Evolutionary conservation across 2,797 vertebrate species (phyloP).

Genomic region (Hyperoplus immaculatus): DNA sequence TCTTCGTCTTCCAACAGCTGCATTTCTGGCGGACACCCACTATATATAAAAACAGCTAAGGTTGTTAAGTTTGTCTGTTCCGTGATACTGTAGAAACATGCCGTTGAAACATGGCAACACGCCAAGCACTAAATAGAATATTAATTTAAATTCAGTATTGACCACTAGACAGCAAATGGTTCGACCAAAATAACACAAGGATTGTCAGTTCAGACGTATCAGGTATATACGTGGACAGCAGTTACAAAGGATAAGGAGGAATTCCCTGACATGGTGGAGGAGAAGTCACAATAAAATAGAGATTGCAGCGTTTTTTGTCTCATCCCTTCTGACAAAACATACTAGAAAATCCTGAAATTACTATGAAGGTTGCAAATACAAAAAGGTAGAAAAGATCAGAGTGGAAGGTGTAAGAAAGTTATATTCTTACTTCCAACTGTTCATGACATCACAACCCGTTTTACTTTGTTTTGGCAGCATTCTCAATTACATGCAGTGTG

Average conservation of each 20-base stretch:
- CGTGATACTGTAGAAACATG: too few relatives aligned
- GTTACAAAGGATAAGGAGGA: conserved; percentile 26
- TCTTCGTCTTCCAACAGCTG: too few relatives aligned
- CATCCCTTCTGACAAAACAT: conserved; percentile 57
- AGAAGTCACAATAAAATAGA: conserved; percentile 26
- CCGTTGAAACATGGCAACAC: too few relatives aligned
- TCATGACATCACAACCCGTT: conserved; percentile 18
- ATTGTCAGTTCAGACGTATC: conserved; percentile 13
- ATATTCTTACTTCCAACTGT: conserved; percentile 34
- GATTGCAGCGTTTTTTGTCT: conserved; percentile 62
- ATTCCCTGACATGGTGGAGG: conserved; percentile 3
- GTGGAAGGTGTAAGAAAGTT: conserved; percentile 55
- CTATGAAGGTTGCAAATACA: conserved; percentile 58
- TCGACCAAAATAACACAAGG: not conserved
- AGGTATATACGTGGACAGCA: conserved; percentile 22
- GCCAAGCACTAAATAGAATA: not conserved
- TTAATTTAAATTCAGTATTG: not conserved
- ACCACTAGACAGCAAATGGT: not conserved
- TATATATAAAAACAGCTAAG: too few relatives aligned
- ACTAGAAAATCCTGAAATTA: conserved; percentile 36
- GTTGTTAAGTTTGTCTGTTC: too few relatives aligned
- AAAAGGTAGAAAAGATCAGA: conserved; percentile 61
- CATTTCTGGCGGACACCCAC: too few relatives aligned
- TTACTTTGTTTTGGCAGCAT: conserved; percentile 9
- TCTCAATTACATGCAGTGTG: too few relatives aligned